Conservation (phyloP, 2,888 invertebrate species). For the Aelia acuminata region DNA sequence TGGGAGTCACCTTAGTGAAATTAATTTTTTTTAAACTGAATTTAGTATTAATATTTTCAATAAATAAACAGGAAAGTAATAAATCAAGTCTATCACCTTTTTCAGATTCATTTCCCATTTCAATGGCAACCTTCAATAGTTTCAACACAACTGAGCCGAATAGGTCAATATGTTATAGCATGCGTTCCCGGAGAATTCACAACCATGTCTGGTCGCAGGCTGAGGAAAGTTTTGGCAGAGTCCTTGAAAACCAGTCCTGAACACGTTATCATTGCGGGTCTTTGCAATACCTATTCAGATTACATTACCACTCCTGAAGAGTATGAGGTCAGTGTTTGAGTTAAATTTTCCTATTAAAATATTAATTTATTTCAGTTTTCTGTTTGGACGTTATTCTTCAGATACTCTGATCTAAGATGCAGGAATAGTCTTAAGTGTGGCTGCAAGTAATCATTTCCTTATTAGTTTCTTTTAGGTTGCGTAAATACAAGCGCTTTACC, state of each 20-base stretch:
- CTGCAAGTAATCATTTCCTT: no score
- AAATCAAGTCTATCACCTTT: neutral
- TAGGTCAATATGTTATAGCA: conserved; percentile 81
- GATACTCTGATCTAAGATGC: no score
- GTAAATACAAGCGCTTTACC: no score
- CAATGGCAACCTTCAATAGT: conserved; percentile 92
- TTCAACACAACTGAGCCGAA: conserved; percentile 80
- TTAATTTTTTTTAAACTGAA: no score
- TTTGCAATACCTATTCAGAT: conserved; percentile 90
- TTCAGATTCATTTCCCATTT: conserved; percentile 86
- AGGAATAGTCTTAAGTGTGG: no score
- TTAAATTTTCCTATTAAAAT: neutral
- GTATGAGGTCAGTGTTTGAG: conserved; percentile 78
- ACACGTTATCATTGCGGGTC: conserved; percentile 84
- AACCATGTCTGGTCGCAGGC: conserved; percentile 91
- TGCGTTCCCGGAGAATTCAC: conserved; percentile 95
- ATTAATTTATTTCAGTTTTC: no score
- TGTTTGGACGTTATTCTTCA: no score
- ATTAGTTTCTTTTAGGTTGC: no score
- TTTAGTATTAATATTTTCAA: no score
- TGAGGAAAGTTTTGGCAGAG: conserved; percentile 72
- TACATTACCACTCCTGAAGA: conserved; percentile 94
- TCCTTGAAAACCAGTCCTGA: conserved; percentile 71
- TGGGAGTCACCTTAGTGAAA: no score
- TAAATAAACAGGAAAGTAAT: neutral